Percentiles rank a stretch among this genome's conserved stretches.
Conservation (phyloP, 2,113 vertebrate species). For the Grallaria varia region DNA sequence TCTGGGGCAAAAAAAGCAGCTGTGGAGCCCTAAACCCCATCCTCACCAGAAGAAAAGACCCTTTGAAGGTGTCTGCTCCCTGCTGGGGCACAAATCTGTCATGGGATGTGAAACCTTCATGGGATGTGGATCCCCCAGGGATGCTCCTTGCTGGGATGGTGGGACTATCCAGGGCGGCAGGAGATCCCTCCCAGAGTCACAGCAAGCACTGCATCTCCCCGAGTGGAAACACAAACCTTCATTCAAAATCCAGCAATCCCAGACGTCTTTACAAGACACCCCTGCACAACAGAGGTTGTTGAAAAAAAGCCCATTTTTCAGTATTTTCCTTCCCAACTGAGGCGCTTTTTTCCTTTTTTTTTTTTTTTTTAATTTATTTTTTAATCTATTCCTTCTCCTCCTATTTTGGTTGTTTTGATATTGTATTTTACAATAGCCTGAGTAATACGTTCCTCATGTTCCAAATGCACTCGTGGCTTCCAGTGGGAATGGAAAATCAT, state of each 20-base stretch:
- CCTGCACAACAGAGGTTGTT: fast-evolving
- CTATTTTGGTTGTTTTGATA: slow-evolving; percentile 44
- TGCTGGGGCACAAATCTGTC: neutral
- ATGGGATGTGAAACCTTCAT: fast-evolving
- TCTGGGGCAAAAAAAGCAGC: neutral
- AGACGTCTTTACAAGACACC: neutral
- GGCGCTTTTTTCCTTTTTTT: neutral
- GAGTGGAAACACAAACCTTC: neutral
- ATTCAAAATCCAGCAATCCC: neutral
- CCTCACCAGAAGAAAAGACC: neutral
- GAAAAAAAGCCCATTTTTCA: neutral
- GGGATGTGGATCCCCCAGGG: neutral
- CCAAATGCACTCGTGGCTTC: neutral
- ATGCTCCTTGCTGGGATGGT: fast-evolving
- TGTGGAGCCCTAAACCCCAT: neutral
- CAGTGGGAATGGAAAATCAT: slow-evolving; percentile 46
- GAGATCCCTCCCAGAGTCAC: fast-evolving
- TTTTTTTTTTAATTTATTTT: neutral
- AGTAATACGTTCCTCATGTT: slow-evolving; percentile 50
- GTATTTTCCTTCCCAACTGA: neutral
- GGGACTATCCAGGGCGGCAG: neutral
- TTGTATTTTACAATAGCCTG: slow-evolving; percentile 39
- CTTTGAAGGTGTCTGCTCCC: neutral
- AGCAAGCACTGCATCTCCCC: neutral
- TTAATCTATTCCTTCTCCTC: slow-evolving; percentile 11